Conservation (phyloP, 2,888 invertebrate species). For the Ennomos fuscantarius region DNA sequence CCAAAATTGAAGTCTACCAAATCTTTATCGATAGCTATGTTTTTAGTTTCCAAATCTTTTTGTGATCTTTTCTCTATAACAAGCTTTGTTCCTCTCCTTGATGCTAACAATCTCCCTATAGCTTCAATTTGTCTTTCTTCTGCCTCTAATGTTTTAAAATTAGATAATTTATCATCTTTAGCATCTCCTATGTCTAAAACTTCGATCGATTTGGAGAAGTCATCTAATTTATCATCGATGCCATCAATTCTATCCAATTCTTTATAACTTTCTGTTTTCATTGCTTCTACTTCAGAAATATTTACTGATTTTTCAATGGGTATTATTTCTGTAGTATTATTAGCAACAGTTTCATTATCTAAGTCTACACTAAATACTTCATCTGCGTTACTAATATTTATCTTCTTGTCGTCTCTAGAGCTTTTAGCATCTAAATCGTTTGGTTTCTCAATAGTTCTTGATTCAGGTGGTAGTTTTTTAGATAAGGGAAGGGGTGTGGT, state of each 20-base stretch:
- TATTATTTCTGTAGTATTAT: slow-evolving; percentile 35
- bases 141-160: slow-evolving; percentile 74
- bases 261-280: slow-evolving; percentile 53
- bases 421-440: slow-evolving; percentile 31
- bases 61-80: slow-evolving; percentile 74
- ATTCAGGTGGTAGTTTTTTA: slow-evolving; percentile 34
- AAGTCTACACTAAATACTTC: slow-evolving; percentile 46
- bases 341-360: slow-evolving; percentile 41
- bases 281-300: slow-evolving; percentile 51
- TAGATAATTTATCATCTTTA: slow-evolving; percentile 64
- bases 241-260: slow-evolving; percentile 65
- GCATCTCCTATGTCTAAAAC: slow-evolving; percentile 75
- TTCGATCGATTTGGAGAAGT: slow-evolving; percentile 75
- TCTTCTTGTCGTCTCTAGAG: slow-evolving; percentile 61
- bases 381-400: slow-evolving; percentile 59
- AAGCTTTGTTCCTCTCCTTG: slow-evolving; percentile 68
- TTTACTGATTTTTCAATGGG: slow-evolving; percentile 49
- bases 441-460: slow-evolving; percentile 24
- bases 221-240: slow-evolving; percentile 75
- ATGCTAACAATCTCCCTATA: slow-evolving; percentile 75
- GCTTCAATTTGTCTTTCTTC: slow-evolving; percentile 82
- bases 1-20: slow-evolving; percentile 70
- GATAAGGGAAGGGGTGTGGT: slow-evolving; percentile 30
- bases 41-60: slow-evolving; percentile 70
- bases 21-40: slow-evolving; percentile 70